Base-by-base conservation (phyloP, 2,113 vertebrate species). In the Rhegmatorhina hoffmannsi region DNA sequence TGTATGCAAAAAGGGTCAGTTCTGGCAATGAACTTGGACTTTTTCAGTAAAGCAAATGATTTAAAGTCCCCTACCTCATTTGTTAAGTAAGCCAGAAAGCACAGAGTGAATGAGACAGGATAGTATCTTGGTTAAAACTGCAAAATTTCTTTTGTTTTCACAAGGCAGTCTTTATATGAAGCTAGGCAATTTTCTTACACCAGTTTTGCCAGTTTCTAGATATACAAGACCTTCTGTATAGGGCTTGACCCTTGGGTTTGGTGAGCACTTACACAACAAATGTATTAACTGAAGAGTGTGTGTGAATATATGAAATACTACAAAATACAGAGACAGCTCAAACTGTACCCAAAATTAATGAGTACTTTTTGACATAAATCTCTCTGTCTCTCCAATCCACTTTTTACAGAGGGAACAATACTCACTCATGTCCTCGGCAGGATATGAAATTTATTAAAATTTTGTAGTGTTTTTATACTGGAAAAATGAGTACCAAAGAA, bases 381-480 rank as follows among this genome's bases (percentile, higher is more conserved):
- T 85, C 59, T 80, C 63, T 60, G 53, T 83, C 47, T 79, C 75
- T 92, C 52, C 56, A 78, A 80, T 84, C 40, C 2, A 4, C 34
- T 86, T 89, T 90, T 68, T 68, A 74, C 55, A 75, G 64, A 84
- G 44, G 24, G 13, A 93, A 92, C 68, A 95, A 78, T 90, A 62
- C 11, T 60, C 56, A 56, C 72, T 95, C 34, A 17, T 86, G 55
- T 90, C 49, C 78, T 88, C 72, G 44, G 68, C 47, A 90, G 82
- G 68, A 84, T 90, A 90, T 85, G 84, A 95, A 94, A 87, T 73
- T 91, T 58, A 92, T 96, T 96, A 93, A 75, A 74, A 74, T 90
- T 88, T 90, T 81, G 59, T 40, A 80, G 90, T 88, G 79, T 85
- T 95, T 91, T 18, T 66, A 46, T 56, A 24, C 72, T 68, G 17